Base-by-base conservation (phyloP, 2,797 vertebrate species). In the Linurgus olivaceus region DNA sequence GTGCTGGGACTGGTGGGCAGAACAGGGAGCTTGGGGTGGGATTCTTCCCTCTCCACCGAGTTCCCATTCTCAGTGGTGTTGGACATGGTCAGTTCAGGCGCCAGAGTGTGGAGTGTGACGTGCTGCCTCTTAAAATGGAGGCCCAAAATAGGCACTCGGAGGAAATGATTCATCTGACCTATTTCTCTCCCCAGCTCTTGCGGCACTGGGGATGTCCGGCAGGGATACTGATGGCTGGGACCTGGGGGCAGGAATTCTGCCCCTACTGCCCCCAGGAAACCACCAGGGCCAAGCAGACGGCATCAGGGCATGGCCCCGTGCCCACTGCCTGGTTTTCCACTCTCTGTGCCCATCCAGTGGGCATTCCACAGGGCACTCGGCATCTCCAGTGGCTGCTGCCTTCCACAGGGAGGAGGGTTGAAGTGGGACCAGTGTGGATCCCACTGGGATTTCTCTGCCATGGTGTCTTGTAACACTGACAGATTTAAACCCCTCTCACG, bases 111-210 rank as follows among this genome's bases (percentile, higher is more conserved):
- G 86, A 76, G 57, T 8, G 40, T 93, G 88, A 96, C 20, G 66
- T 0, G 54, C n/a, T 66, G 80, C 83, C 55, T 93, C 94, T 88
- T 88, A 92, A 96, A 93, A 96, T 96, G 96, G 94, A 96, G 86
- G 73, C 95, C 94, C 77, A 95, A 96, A 96, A 96, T 96, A 96
- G 91, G 86, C 91, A 75, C 86, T 70, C 0, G 42, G 94, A 96
- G 95, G 96, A 96, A 96, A 96, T 96, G 96, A 96, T 96, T 96
- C 96, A 96, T 96, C 94, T 96, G 96, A 96, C 95, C 96, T 96
- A 96, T 94, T 96, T 96, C 95, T 94, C 58, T 93, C 83, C 52
- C 75, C 5, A 71, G 80, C 40, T 92, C 80, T 62, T 18, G 73
- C 4, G 1, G 83, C 76, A 58, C 38, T 1, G 38, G 91, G 88